Percentiles rank a stretch among this genome's conserved stretches.
Evolutionary conservation across 2,888 invertebrate species (phyloP).

Genomic region (Bruchidius siliquastri): DNA sequence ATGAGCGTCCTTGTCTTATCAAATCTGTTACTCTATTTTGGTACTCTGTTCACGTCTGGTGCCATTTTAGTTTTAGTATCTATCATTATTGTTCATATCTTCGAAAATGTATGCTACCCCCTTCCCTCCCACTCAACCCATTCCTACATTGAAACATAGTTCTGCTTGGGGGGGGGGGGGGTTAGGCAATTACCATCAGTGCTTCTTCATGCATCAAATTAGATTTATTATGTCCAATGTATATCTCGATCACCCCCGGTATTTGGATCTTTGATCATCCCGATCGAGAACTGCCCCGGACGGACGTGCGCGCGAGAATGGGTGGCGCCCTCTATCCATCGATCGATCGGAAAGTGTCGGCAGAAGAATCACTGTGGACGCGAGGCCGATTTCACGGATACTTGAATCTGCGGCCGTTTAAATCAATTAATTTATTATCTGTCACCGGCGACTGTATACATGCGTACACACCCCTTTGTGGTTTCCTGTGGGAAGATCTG

Average conservation of each 20-base stretch:
- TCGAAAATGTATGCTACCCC: too few species aligned
- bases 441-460: conserved; percentile 5
- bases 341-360: conserved; percentile 32
- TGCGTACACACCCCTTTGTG: neutral
- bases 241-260: conserved; percentile 8
- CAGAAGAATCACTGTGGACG: neutral
- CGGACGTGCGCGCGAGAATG: conserved; percentile 26
- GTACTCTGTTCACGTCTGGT: too few species aligned
- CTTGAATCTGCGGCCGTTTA: conserved; percentile 22
- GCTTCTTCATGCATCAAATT: too few species aligned
- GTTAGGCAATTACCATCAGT: too few species aligned
- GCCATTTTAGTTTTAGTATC: too few species aligned
- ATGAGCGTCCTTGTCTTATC: too few species aligned
- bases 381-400: conserved; percentile 28
- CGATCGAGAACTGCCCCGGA: conserved; percentile 8
- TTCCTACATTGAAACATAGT: too few species aligned
- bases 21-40: too few species aligned
- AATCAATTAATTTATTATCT: conserved; percentile 20
- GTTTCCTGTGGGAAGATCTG: neutral
- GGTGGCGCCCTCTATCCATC: conserved; percentile 36
- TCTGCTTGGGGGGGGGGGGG: too few species aligned
- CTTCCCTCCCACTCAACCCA: too few species aligned
- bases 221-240: too few species aligned
- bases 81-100: too few species aligned
- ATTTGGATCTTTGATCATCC: conserved; percentile 3